These are phyloP conservation scores for Theretra japonica DNA, from an alignment of 2,888 invertebrate species.

Conservation along the genomic window DNA sequence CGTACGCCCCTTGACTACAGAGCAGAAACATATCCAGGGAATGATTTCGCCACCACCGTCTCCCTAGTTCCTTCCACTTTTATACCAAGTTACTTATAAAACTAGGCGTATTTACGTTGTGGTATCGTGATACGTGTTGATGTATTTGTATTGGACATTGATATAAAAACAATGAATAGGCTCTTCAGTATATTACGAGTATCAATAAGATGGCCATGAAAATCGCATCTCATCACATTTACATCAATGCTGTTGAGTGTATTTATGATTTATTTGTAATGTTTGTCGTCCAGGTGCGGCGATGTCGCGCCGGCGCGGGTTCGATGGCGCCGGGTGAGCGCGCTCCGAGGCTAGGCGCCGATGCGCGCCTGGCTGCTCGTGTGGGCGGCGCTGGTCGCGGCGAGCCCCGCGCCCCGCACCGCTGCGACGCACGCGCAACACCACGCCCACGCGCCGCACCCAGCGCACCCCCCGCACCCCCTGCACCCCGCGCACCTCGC, in stretches of 20 bases:
- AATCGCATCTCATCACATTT: too few species aligned
- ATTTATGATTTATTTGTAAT: not conserved
- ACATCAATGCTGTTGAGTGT: not conserved
- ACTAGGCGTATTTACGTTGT: too few species aligned
- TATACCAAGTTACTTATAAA: too few species aligned
- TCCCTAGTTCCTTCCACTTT: too few species aligned
- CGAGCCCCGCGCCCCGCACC: constrained; percentile 68
- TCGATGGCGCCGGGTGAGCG: constrained; percentile 80
- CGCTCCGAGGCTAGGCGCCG: constrained; percentile 76
- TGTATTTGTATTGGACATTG: too few species aligned
- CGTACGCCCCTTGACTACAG: too few species aligned
- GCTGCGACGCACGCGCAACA: constrained; percentile 57
- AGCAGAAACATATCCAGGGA: too few species aligned
- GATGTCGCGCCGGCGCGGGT: constrained; percentile 77
- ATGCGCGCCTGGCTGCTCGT: constrained; percentile 80
- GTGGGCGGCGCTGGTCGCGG: constrained; percentile 81
- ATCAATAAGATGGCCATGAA: too few species aligned
- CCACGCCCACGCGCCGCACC: constrained; percentile 43
- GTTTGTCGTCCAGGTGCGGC: constrained; percentile 62
- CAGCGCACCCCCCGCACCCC: constrained; percentile 6
- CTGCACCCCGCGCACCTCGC: constrained; percentile 59
- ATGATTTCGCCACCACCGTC: too few species aligned
- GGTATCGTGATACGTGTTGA: too few species aligned
- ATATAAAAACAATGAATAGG: too few species aligned
- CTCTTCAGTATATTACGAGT: too few species aligned